phyloP scores from a whole-genome alignment of 2,113 vertebrate species.

The Pedetes capensis region DNA sequence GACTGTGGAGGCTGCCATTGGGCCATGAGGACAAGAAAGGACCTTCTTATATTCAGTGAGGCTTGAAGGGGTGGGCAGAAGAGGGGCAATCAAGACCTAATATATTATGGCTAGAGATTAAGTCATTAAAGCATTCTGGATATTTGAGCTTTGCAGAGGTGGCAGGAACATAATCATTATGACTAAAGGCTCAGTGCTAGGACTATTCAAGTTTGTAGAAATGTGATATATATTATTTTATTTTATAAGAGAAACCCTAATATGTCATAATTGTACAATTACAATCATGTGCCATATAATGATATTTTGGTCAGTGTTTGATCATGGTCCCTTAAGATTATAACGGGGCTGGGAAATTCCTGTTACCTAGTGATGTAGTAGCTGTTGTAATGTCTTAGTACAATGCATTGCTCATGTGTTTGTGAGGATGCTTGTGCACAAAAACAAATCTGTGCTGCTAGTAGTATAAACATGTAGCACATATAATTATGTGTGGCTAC shows the following conservation, averaged over 20 bases:
- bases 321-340: neutral
- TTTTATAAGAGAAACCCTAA: conserved; percentile 38
- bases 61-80: neutral
- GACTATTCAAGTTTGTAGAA: neutral
- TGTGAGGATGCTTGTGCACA: neutral
- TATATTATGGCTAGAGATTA: neutral
- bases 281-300: neutral
- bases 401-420: neutral
- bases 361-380: neutral
- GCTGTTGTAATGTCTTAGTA: neutral
- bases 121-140: neutral
- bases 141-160: conserved; percentile 5
- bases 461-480: neutral
- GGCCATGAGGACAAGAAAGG: neutral
- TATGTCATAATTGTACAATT: neutral
- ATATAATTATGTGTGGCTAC: neutral
- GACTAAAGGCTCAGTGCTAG: neutral
- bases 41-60: neutral
- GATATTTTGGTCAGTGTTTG: neutral
- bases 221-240: neutral
- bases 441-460: neutral
- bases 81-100: neutral
- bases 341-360: neutral
- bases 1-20: neutral
- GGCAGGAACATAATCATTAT: conserved; percentile 34